Evolutionary conservation across 2,797 vertebrate genomes (phyloP).

Genomic region (Melanotaenia maccullochi): DNA sequence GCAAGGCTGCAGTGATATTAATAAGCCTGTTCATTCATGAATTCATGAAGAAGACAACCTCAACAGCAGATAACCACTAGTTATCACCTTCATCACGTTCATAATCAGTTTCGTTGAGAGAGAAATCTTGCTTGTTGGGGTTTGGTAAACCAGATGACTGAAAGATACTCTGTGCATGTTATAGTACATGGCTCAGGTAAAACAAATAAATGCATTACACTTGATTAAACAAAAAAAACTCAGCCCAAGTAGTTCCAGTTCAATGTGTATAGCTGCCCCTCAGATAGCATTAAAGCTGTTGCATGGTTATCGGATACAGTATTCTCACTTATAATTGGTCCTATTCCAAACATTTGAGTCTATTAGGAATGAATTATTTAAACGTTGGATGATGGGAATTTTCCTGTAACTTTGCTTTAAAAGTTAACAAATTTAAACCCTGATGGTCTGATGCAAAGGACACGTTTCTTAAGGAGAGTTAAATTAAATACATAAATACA

Average conservation of each 20-base stretch:
- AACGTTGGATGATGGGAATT: not conserved
- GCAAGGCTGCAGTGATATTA: not conserved
- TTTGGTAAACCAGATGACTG: not conserved
- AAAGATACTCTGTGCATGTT: not conserved
- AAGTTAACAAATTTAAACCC: not conserved
- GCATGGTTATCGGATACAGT: not conserved
- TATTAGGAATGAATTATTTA: not conserved
- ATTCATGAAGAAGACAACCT: not conserved
- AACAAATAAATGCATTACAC: not conserved
- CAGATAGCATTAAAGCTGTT: not conserved
- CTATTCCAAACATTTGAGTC: not conserved
- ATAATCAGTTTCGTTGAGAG: not conserved
- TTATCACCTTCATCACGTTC: not conserved
- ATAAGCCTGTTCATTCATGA: not conserved
- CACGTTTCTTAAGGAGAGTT: slow-evolving; percentile 7
- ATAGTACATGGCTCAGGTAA: too few species aligned
- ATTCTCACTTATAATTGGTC: not conserved
- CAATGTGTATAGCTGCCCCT: not conserved
- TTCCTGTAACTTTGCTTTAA: not conserved
- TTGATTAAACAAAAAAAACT: not conserved
- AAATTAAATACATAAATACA: not conserved
- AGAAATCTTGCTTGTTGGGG: not conserved
- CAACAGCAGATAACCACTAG: not conserved
- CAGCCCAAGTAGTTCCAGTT: not conserved
- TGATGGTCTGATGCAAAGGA: not conserved